Conservation (phyloP, 64 coral and sea anemone species). For the Orbicella faveolata region DNA sequence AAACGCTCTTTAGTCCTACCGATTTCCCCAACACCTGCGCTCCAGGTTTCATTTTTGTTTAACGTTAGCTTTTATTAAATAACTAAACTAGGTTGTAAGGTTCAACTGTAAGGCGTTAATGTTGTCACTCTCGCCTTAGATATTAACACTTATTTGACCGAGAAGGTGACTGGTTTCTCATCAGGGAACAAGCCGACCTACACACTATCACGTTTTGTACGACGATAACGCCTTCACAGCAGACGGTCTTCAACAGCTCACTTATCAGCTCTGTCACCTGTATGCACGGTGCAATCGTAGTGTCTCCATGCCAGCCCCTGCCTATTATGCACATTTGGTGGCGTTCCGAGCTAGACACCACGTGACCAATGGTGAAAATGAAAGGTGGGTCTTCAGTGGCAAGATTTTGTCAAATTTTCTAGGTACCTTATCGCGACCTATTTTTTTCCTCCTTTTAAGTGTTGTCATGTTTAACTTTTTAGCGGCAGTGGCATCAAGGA, state of each 20-base stretch:
- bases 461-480: too few species aligned
- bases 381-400: not conserved
- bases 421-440: too few species aligned
- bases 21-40: too few species aligned
- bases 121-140: not conserved
- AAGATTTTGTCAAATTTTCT: too few species aligned
- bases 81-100: too few species aligned
- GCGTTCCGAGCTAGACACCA: slow-evolving; percentile 61
- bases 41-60: too few species aligned
- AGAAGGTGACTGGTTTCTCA: not conserved
- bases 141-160: too few species aligned
- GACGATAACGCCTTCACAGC: slow-evolving; percentile 44
- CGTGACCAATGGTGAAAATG: slow-evolving; percentile 1
- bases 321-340: slow-evolving; percentile 73
- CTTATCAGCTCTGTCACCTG: slow-evolving; percentile 75
- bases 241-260: slow-evolving; percentile 60
- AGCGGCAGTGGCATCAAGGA: not conserved
- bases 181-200: slow-evolving; percentile 30
- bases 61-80: too few species aligned
- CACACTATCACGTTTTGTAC: too few species aligned
- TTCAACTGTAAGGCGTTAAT: too few species aligned
- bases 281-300: slow-evolving; percentile 54
- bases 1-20: too few species aligned
- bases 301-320: slow-evolving; percentile 69
- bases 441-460: not conserved